Evolutionary conservation across 2,888 invertebrate species (phyloP).

Genomic region (Ennomos erosarius): DNA sequence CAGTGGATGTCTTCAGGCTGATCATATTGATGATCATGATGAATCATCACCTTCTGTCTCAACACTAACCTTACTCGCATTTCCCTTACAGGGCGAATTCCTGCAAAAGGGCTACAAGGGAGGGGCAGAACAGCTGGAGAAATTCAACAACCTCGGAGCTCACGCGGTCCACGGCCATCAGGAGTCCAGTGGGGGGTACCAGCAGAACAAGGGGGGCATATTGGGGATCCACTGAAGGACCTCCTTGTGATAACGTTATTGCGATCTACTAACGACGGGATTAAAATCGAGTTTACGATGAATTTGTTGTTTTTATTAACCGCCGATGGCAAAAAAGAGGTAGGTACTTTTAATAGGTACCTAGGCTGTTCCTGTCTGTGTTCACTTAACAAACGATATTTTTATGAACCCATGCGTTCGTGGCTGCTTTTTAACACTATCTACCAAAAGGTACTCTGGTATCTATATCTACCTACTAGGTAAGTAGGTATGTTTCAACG

Average conservation of each 20-base stretch:
- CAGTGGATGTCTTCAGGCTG: too few relatives aligned
- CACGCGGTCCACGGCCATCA: conserved; percentile 87
- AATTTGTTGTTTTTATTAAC: conserved; percentile 12
- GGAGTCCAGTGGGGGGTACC: conserved; percentile 84
- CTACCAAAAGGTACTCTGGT: too few relatives aligned
- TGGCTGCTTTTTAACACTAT: too few relatives aligned
- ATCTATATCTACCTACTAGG: too few relatives aligned
- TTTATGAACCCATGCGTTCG: too few relatives aligned
- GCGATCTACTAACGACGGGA: conserved; percentile 20
- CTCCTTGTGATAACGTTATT: neutral
- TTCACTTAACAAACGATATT: too few relatives aligned
- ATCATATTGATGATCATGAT: too few relatives aligned
- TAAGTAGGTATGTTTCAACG: too few relatives aligned
- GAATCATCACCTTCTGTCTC: too few relatives aligned
- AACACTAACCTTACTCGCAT: neutral
- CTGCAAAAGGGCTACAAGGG: conserved; percentile 86
- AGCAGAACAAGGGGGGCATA: conserved; percentile 82
- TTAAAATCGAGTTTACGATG: neutral
- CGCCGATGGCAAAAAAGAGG: too few relatives aligned
- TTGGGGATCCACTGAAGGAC: conserved; percentile 75
- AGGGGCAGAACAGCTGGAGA: conserved; percentile 83
- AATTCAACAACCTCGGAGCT: conserved; percentile 86
- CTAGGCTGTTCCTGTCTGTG: too few relatives aligned
- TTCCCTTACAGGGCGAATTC: conserved; percentile 77
- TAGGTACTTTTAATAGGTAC: too few relatives aligned